Base-by-base conservation (phyloP, 2,888 invertebrate genomes). In the Megalurothrips usitatus region DNA sequence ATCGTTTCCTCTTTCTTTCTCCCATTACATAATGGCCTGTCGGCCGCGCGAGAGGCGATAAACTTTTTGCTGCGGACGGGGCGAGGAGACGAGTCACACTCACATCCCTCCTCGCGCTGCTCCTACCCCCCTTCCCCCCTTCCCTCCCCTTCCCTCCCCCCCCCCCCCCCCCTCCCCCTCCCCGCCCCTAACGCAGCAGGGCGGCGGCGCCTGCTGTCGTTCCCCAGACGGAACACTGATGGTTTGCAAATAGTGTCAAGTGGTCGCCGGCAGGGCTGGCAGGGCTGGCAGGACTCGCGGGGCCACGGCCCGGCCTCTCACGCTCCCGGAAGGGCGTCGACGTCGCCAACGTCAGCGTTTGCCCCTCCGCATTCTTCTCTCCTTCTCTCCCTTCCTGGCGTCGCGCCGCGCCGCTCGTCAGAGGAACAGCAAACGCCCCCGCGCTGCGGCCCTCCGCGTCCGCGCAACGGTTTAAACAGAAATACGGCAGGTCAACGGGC, bases 11-110 rank as follows among this genome's bases (percentile, higher is more conserved):
- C 34, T 43, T 43, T 43, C 34, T 43, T 58, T 14, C 58, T 12
- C 23, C 68, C 23, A 75, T 75, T 75, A 75, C 68, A 26, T 75
- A 75, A 75, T 75, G 26, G 68, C 23, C 23, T 26, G 68, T 75
- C 26, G 68, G 58, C 34, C 34, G 34, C 34, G 34, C 58, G 14
- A 19, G 58, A 43, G 19, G 68, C 68, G 68, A 75, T 75, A 75
- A 75, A 75, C 68, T 75, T 75, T 75, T 75, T 75, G 68, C 26
- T 19, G 58, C 4, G 19, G n/a, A 43, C 34, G 58, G 17, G 0
- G 10, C 58, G 19, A 6, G 58, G 68, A 58, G 58, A 75, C 68
- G 26, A 75, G 68, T 75, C 68, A 26, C 68, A 14, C 19, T 58
- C 19, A 23, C 68, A 75, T 75, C 26, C 26, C 26, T 12, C 10